Conservation (phyloP, 2,113 vertebrate genomes). For the Peromyscus californicus region DNA sequence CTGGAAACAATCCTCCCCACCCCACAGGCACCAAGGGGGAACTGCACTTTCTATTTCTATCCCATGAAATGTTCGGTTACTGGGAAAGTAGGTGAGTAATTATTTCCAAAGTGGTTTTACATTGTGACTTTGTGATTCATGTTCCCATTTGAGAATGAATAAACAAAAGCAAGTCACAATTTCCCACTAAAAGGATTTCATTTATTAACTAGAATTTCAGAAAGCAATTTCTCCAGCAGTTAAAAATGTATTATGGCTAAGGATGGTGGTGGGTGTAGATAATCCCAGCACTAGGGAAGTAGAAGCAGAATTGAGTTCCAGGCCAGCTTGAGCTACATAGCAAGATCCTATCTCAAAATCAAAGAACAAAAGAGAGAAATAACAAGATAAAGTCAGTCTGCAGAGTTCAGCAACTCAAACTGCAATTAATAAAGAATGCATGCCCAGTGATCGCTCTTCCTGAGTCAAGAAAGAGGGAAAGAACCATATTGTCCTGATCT, state of each 20-base stretch:
- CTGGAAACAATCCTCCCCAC: neutral
- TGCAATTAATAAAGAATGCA: neutral
- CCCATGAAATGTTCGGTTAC: neutral
- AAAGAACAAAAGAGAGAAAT: neutral
- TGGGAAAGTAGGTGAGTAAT: neutral
- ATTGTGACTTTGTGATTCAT: neutral
- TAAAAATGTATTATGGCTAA: neutral
- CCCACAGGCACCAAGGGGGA: neutral
- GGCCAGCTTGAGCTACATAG: neutral
- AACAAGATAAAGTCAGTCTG: neutral
- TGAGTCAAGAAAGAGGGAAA: neutral
- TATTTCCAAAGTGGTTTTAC: conserved; percentile 31
- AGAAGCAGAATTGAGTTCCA: neutral
- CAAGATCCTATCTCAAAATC: neutral
- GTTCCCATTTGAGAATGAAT: neutral
- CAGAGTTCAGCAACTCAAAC: neutral
- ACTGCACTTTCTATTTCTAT: neutral
- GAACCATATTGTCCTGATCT: neutral
- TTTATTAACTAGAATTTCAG: neutral
- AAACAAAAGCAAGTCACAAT: neutral
- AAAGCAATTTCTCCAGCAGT: neutral
- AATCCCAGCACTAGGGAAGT: neutral
- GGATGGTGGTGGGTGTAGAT: neutral
- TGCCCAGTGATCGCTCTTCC: neutral
- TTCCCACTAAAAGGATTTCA: conserved; percentile 8